These are phyloP conservation scores for Hoplodrina blanda DNA, from an alignment of 2,888 invertebrate genomes.

Conservation along the genomic window DNA sequence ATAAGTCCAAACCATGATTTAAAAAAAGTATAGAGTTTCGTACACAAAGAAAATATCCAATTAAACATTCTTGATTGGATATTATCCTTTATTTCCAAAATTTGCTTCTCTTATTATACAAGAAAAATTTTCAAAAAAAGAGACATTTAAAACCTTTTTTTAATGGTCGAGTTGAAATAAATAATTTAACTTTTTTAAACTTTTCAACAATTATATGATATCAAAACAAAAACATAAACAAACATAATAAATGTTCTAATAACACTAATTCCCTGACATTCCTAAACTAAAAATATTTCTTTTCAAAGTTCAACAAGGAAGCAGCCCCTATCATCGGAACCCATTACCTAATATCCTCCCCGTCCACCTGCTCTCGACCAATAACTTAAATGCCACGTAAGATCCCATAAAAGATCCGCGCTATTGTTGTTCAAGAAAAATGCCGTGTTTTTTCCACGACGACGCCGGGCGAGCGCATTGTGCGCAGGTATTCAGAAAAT, in stretches of 20 bases:
- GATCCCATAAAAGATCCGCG: constrained; percentile 58
- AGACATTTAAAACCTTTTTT: too few species aligned
- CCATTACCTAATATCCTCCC: constrained; percentile 62
- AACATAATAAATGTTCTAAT: too few species aligned
- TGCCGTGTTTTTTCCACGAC: constrained; percentile 70
- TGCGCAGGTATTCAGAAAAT: constrained; percentile 82
- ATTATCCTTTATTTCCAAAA: too few species aligned
- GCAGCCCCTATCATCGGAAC: constrained; percentile 22
- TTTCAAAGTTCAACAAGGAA: constrained; percentile 22
- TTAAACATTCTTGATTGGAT: too few species aligned
- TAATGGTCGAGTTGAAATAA: too few species aligned
- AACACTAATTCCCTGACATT: not conserved
- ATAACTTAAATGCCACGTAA: constrained; percentile 72
- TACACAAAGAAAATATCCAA: too few species aligned
- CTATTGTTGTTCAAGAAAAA: constrained; percentile 75
- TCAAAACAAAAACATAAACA: too few species aligned
- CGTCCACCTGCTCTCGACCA: constrained; percentile 65
- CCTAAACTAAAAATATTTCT: constrained; percentile 37
- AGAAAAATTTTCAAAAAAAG: too few species aligned
- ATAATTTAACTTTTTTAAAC: too few species aligned
- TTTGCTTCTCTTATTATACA: too few species aligned
- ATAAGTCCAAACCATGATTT: not conserved
- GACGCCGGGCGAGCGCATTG: constrained; percentile 69
- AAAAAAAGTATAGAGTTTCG: too few species aligned
- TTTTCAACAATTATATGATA: too few species aligned